Percentiles rank a stretch among this genome's conserved stretches.
Evolutionary conservation across 2,888 invertebrate genomes (phyloP).

Genomic region (Rhynchonema sp.): DNA sequence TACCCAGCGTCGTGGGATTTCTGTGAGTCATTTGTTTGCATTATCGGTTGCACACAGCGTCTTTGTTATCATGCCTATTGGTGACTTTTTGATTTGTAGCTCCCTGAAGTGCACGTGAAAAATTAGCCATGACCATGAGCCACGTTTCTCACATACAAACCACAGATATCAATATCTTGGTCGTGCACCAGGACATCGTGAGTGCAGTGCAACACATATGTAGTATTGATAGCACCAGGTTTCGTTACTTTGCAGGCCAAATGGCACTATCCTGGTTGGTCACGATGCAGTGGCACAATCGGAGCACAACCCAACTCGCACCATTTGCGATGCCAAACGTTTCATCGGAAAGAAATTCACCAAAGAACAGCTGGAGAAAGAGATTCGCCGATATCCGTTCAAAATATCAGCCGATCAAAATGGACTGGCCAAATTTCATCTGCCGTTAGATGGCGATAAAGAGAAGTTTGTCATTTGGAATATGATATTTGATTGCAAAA

Average conservation of each 20-base stretch:
- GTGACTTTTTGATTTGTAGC: too few species aligned
- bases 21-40: constrained; percentile 20
- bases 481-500: not conserved
- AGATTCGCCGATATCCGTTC: constrained; percentile 25
- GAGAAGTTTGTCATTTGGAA: too few species aligned
- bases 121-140: constrained; percentile 5
- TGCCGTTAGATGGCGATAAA: not conserved
- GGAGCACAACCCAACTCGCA: constrained; percentile 33
- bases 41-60: too few species aligned
- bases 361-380: constrained; percentile 19
- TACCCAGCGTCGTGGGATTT: constrained; percentile 36
- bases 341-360: constrained; percentile 35
- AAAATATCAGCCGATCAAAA: constrained; percentile 7
- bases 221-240: not conserved
- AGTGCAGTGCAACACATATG: too few species aligned
- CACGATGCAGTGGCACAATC: constrained; percentile 33
- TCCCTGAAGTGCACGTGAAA: too few species aligned
- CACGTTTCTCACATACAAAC: too few species aligned
- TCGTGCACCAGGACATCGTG: too few species aligned
- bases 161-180: too few species aligned
- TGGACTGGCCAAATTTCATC: not conserved
- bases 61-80: too few species aligned
- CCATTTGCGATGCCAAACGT: constrained; percentile 37
- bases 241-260: constrained; percentile 19
- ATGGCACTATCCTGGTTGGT: constrained; percentile 31